Base-by-base conservation (phyloP, 2,888 invertebrate genomes). In the Temnothorax unifasciatus region DNA sequence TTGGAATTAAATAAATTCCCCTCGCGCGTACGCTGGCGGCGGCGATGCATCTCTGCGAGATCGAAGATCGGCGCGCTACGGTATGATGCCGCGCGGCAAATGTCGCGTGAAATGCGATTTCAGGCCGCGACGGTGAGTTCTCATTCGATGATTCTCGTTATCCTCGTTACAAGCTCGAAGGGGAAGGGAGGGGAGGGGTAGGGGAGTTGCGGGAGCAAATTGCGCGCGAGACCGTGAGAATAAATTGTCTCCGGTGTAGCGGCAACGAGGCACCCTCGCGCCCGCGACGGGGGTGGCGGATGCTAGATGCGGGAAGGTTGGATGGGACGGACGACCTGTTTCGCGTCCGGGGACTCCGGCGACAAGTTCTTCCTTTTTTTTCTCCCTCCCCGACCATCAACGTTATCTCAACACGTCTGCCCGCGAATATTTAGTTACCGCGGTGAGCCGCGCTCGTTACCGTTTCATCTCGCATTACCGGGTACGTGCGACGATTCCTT, bases 111-210 rank as follows among this genome's bases (percentile, higher is more conserved):
- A 89, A 88, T 85, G 90, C 87, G 84, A 88, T 90, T 90, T 88
- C 83, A 71, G 84, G 85, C 79, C 83, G 85, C 87, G 88, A 86
- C 88, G 86, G 82, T 82, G 87, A 84, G 85, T 83, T 90, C 82
- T 89, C 87, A 86, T 91, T 90, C 91, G 87, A 91, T 89, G 88
- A 91, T 91, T 87, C 90, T 92, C 91, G 87, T 92, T 91, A 89
- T 79, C 86, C 86, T 87, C 87, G 91, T 91, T 90, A 88, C 85
- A 85, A 85, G 85, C 84, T 76, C 79, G 85, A 3, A 0, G 59
- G 82, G 83, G 61, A 2, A 9, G 9, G 13, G 29, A 11, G 50
- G n/a, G 50, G n/a, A 63, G 44, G 21, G 21, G 11, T 47, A 64
- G 77, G 41, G 50, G 64, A 54, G 63, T 54, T 41, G 73, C 82